Evolutionary conservation across 2,888 invertebrate species (phyloP), one percentile per base, ranked within the genome.

Genomic region (Erebia ligea): DNA sequence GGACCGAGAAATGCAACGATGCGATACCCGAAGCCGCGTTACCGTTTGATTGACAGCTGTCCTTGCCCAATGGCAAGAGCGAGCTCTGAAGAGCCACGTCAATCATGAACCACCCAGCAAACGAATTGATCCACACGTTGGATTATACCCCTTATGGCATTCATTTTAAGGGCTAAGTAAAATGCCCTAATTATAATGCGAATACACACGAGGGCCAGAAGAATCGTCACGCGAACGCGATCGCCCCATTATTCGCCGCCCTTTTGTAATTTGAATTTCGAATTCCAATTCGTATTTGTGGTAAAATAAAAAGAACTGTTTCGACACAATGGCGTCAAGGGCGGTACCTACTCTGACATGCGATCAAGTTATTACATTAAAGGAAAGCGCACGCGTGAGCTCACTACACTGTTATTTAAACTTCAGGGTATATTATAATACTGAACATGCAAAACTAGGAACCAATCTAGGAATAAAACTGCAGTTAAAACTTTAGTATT

Each of bases 31-130:
- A 92, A 94, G 93, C 82, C 80, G 83, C 80, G 80, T 70, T 72
- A 74, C 75, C 68, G 78, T 94, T 95, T 96, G 96, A 96, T 96
- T 96, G 96, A 96, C 96, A 96, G 95, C 94, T 89, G 95, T 94
- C 94, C 95, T 95, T 95, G 95, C 94, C 96, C 96, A 96, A 96
- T 96, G 94, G 95, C 95, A 94, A 94, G 94, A 92, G 94, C 92
- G 95, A 95, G 95, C 95, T 94, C 95, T 95, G 96, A 96, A 96
- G 96, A 95, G 95, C 94, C 94, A 95, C 95, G 96, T 96, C 96
- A 96, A 96, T 96, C 96, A 96, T 86, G 83, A 85, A 80, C 82
- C 82, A 83, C 81, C 80, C 83, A 82, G 81, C 77, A 80, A 84
- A 83, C 82, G 84, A 80, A 78, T 79, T 82, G 77, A 81, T 76